Percentiles rank a stretch among this genome's conserved stretches.
These are phyloP conservation scores for Galagoides demidoff DNA, from an alignment of 2,797 vertebrate species.

Conservation along the genomic window DNA sequence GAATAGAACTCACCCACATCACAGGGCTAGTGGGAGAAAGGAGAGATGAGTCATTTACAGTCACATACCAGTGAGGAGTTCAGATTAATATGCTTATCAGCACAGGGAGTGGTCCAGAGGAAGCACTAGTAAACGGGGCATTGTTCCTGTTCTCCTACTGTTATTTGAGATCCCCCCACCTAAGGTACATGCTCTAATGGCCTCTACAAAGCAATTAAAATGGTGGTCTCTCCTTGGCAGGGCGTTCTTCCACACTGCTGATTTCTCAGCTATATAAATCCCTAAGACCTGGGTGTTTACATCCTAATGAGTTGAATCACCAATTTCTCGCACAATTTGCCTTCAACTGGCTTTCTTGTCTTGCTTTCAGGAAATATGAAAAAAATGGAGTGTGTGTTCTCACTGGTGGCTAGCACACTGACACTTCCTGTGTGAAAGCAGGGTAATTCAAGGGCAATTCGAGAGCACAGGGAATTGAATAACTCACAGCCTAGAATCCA, in stretches of 20 bases:
- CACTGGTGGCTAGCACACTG: not conserved
- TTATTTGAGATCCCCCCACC: not conserved
- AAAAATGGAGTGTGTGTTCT: not conserved
- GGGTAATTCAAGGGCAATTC: not conserved
- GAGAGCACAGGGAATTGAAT: fast-evolving
- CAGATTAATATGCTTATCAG: not conserved
- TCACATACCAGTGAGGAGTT: too few species aligned
- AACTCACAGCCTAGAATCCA: not conserved
- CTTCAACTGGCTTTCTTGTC: not conserved
- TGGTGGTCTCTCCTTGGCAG: not conserved
- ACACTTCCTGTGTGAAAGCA: not conserved
- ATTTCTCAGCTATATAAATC: not conserved
- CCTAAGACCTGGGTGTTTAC: not conserved
- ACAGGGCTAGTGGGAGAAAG: not conserved
- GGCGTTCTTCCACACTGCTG: not conserved
- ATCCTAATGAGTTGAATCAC: not conserved
- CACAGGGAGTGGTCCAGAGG: not conserved
- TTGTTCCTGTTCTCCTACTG: not conserved
- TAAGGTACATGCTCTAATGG: fast-evolving
- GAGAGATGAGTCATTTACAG: not conserved
- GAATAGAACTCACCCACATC: not conserved
- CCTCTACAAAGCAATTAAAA: not conserved
- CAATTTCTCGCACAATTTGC: not conserved
- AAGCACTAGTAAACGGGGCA: not conserved
- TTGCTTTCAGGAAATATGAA: slow-evolving; percentile 35